A percentile compares a stretch with the other conserved stretches of the same genome.
These are phyloP conservation scores for Acrobasis consociella DNA, from an alignment of 2,888 invertebrate genomes.

Conservation along the genomic window DNA sequence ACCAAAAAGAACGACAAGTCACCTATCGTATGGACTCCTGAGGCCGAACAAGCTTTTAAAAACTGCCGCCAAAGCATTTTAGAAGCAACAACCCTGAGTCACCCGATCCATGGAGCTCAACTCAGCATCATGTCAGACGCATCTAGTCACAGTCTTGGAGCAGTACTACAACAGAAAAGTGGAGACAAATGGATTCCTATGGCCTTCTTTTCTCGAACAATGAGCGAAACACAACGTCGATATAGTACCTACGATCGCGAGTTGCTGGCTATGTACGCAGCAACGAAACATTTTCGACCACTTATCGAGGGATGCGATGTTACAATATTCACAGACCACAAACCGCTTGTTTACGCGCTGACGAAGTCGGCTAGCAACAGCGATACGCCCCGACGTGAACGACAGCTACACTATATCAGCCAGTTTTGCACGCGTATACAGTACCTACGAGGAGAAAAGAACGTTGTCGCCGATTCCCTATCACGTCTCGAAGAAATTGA, in stretches of 20 bases:
- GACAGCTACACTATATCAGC: conserved; percentile 34
- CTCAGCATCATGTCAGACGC: conserved; percentile 33
- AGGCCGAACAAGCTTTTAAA: conserved; percentile 29
- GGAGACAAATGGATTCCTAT: conserved; percentile 30
- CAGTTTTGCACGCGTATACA: conserved; percentile 31
- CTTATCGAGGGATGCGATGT: conserved; percentile 30
- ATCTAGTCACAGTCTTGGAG: conserved; percentile 30
- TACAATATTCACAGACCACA: conserved; percentile 31
- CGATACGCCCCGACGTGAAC: conserved; percentile 31
- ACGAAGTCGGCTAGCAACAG: conserved; percentile 24
- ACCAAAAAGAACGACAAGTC: conserved; percentile 33
- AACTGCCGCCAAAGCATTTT: conserved; percentile 29
- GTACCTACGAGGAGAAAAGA: conserved; percentile 30
- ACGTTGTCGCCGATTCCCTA: conserved; percentile 33
- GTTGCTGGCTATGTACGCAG: conserved; percentile 34
- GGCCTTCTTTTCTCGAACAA: conserved; percentile 32
- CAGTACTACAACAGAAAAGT: conserved; percentile 31
- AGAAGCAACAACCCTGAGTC: conserved; percentile 24
- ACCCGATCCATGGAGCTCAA: conserved; percentile 21
- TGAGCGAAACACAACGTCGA: conserved; percentile 29
- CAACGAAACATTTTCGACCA: conserved; percentile 30
- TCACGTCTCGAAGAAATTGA: conserved; percentile 32
- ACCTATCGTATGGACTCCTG: conserved; percentile 27
- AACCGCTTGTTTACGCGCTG: conserved; percentile 29
- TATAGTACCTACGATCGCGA: conserved; percentile 35